Conservation (phyloP, 2,797 vertebrate genomes). For the Arnoldichthys spilopterus region DNA sequence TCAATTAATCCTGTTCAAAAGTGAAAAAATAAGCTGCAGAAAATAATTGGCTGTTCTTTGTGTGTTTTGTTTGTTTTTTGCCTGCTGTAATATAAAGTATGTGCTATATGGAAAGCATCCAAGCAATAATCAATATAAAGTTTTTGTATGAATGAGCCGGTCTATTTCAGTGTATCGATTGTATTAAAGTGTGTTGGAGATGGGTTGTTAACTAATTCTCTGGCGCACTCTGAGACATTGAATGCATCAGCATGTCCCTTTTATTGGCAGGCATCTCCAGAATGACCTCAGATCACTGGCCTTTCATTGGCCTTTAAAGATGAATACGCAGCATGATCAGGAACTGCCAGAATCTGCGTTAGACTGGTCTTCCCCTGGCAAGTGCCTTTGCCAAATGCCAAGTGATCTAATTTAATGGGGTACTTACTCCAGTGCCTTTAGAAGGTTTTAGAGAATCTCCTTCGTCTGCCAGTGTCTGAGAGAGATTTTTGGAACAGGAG, state of each 20-base stretch:
- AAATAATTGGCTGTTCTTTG: too few relatives aligned
- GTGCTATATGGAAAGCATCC: background rate
- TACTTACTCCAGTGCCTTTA: conserved; percentile 12
- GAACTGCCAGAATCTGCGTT: conserved; percentile 23
- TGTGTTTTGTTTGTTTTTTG: background rate
- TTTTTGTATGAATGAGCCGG: background rate
- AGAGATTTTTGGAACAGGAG: background rate
- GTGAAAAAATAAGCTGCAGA: background rate
- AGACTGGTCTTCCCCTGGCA: conserved; percentile 18
- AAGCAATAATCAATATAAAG: background rate
- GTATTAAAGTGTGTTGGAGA: background rate
- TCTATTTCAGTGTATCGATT: background rate
- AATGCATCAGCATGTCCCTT: conserved; percentile 36
- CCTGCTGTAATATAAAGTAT: background rate
- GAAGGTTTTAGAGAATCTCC: conserved; percentile 10
- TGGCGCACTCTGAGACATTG: conserved; percentile 48
- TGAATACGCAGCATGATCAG: conserved; percentile 35
- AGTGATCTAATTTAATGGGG: conserved; percentile 26
- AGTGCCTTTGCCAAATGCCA: conserved; percentile 32
- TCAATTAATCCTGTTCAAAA: too few relatives aligned
- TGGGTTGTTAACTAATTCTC: conserved; percentile 20
- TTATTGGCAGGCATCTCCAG: conserved; percentile 39
- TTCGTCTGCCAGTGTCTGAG: background rate
- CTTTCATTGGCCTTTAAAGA: conserved; percentile 43
- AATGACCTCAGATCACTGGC: conserved; percentile 30